Evolutionary conservation across 2,113 vertebrate genomes (phyloP), one percentile per base, ranked within the genome.

Genomic region (Megaceryle maxima): DNA sequence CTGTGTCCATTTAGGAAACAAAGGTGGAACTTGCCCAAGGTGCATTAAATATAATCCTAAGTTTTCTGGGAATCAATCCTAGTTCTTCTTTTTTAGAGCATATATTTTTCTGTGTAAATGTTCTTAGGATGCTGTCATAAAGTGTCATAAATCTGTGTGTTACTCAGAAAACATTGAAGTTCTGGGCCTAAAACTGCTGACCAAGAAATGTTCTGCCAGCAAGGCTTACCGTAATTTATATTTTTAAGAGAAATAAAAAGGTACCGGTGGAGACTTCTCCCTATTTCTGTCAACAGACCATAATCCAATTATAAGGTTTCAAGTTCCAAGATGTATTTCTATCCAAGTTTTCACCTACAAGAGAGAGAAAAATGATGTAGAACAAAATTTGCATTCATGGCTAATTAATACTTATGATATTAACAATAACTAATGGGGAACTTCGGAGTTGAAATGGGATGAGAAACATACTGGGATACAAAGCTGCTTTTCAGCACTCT

Each of bases 121-220:
- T 86, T 95, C 72, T 81, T 83, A 81, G 51, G 83, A 73, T 68
- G 60, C 41, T 64, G 81, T 80, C 59, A 83, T 92, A 87, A 97
- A 93, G 96, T 85, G 75, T 80, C 59, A 83, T 92, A 88, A 97
- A 93, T 96, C 88, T 68, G 29, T 94, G 35, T 91, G 41, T 84
- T 94, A 50, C 62, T 92, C 48, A 33, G 53, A 92, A 80, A 94
- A 57, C 92, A 43, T 51, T 78, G 62, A 97, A 90, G 50, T 86
- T 96, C 96, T 92, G 77, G 70, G 68, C 92, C 95, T 94, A 75
- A 95, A 98, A 92, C 66, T 55, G 55, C 94, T 96, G 87, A 97
- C 88, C 96, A 96, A 95, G 84, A 97, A 97, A 95, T 92, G 94
- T 96, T 96, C 90, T 96, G 95, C 93, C 66, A 96, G 79, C 83